Percentiles rank a stretch among this genome's conserved stretches.
Evolutionary conservation across 2,113 vertebrate genomes (phyloP).

Genomic region (Malurus elegans): DNA sequence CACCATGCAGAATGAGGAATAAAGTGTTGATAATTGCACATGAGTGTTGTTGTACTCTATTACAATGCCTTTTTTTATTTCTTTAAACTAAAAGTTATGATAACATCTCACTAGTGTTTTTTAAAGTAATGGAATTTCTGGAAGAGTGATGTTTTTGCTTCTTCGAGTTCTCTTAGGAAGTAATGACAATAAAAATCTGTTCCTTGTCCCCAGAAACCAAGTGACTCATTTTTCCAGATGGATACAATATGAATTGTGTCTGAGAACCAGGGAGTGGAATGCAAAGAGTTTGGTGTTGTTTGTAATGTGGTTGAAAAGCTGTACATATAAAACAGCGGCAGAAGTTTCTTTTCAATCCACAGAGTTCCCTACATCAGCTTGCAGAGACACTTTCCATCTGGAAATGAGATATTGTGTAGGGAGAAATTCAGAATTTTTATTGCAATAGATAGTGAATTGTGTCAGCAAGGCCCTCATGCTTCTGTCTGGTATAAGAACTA

Average conservation of each 20-base stretch:
- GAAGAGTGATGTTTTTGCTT: background rate
- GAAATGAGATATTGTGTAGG: background rate
- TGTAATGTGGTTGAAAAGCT: constrained; percentile 50
- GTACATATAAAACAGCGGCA: constrained; percentile 2
- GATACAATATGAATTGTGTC: constrained; percentile 55
- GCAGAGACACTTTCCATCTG: background rate
- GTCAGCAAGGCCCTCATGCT: background rate
- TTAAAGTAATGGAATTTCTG: constrained; percentile 12
- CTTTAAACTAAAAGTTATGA: background rate
- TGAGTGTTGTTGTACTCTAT: background rate
- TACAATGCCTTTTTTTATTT: background rate
- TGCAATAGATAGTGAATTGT: background rate
- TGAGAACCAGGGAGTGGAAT: constrained; percentile 48
- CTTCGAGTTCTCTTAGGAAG: background rate
- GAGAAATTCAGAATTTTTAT: background rate
- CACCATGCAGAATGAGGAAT: background rate
- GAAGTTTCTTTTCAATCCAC: constrained; percentile 7
- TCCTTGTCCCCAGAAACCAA: constrained; percentile 37
- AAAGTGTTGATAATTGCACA: background rate
- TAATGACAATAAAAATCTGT: constrained; percentile 60
- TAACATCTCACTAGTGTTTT: background rate
- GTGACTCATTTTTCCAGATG: constrained; percentile 70
- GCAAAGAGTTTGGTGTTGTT: constrained; percentile 37
- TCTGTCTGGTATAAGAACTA: background rate
- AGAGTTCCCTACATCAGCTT: background rate